phyloP scores from a whole-genome alignment of 2,888 invertebrate species.

The Heliconius ethilla region DNA sequence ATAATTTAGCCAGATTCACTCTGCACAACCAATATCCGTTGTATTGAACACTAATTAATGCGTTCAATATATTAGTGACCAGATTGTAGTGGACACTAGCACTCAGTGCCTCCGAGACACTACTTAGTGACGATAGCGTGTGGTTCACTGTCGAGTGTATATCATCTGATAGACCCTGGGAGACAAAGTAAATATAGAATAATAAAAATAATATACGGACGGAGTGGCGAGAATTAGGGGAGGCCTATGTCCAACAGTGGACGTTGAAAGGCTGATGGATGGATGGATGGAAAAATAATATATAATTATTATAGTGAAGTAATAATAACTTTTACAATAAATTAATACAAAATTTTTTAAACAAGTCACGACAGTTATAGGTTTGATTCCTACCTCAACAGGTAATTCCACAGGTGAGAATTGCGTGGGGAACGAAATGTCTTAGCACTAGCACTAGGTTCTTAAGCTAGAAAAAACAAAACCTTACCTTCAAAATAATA shows the following conservation, averaged over 20 bases:
- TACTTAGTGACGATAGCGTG: slow-evolving; percentile 84
- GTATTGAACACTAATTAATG: slow-evolving; percentile 83
- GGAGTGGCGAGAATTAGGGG: too few relatives aligned
- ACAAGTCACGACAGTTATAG: background rate
- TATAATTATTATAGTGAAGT: too few relatives aligned
- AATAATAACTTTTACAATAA: too few relatives aligned
- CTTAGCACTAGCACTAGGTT: background rate
- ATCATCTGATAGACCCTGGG: slow-evolving; percentile 87
- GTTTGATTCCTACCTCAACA: background rate
- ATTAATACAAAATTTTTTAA: too few relatives aligned
- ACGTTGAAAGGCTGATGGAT: too few relatives aligned
- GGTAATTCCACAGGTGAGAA: too few relatives aligned
- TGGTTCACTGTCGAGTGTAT: slow-evolving; percentile 89
- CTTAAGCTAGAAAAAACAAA: too few relatives aligned
- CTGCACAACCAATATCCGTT: slow-evolving; percentile 94
- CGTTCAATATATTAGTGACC: slow-evolving; percentile 82
- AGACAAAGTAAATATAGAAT: background rate
- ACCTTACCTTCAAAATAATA: slow-evolving; percentile 80
- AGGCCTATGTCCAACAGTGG: too few relatives aligned
- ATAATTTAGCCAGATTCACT: slow-evolving; percentile 79
- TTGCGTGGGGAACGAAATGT: too few relatives aligned
- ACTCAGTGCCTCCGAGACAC: slow-evolving; percentile 82
- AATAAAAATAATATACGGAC: too few relatives aligned
- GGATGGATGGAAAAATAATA: too few relatives aligned
- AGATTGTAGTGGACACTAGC: slow-evolving; percentile 83